phyloP scores from a whole-genome alignment of 92 coral and sea anemone species.

The Galaxea fascicularis region DNA sequence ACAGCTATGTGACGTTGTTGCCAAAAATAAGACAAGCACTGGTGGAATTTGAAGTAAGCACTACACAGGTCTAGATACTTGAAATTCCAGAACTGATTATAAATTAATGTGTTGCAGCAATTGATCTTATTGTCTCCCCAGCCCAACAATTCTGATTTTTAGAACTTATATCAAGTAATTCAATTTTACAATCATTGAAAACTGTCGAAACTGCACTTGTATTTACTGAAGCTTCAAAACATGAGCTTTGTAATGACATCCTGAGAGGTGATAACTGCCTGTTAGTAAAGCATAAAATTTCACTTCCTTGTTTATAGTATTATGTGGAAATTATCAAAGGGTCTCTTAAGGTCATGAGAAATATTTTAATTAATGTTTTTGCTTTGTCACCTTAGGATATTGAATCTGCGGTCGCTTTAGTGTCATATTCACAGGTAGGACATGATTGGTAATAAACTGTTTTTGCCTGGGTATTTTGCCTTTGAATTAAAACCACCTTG shows the following conservation, averaged over 20 bases:
- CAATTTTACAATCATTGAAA: neutral
- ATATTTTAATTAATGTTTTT: neutral
- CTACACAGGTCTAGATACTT: too few relatives aligned
- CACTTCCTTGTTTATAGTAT: neutral
- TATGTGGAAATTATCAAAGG: neutral
- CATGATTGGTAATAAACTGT: neutral
- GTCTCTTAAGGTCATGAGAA: neutral
- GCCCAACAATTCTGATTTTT: too few relatives aligned
- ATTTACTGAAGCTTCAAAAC: neutral
- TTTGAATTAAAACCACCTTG: too few relatives aligned
- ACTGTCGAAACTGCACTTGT: neutral
- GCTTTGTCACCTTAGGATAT: conserved; percentile 64
- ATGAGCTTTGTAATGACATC: neutral
- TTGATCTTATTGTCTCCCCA: neutral
- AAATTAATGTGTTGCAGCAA: neutral
- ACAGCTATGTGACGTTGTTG: conserved; percentile 94
- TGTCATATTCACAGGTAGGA: conserved; percentile 97
- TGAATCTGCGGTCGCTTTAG: conserved; percentile 97
- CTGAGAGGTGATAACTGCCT: neutral
- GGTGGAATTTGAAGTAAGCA: conserved; percentile 98
- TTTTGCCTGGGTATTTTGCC: neutral
- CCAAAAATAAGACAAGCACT: conserved; percentile 99
- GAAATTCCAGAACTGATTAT: neutral
- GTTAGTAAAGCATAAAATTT: neutral
- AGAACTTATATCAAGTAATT: too few relatives aligned